These are phyloP conservation scores for Anarsia innoxiella DNA, from an alignment of 2,888 invertebrate genomes.

Conservation along the genomic window DNA sequence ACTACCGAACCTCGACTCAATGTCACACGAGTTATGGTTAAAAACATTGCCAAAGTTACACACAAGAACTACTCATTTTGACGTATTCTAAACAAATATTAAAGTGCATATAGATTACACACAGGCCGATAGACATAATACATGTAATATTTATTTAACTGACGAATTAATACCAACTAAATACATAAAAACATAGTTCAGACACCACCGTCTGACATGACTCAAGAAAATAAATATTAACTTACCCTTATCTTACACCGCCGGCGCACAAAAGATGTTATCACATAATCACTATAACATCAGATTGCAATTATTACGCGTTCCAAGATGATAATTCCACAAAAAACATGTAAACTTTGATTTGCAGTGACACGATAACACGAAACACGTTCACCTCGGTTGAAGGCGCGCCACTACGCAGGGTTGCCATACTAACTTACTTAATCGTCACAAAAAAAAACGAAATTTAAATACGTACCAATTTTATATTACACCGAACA, in stretches of 20 bases:
- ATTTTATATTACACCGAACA: no score
- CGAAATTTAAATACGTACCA: no score
- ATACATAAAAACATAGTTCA: conserved; percentile 26
- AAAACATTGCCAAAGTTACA: conserved; percentile 7
- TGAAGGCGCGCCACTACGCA: conserved; percentile 52
- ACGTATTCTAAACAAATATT: no score
- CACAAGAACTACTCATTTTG: no score
- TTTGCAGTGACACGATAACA: conserved; percentile 46
- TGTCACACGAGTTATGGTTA: conserved; percentile 4
- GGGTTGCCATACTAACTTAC: conserved; percentile 42
- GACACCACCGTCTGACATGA: conserved; percentile 36
- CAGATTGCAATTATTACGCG: conserved; percentile 35
- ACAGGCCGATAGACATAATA: no score
- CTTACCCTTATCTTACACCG: conserved; percentile 68
- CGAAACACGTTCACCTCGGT: conserved; percentile 38
- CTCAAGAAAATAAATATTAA: conserved; percentile 35
- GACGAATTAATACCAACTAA: conserved; percentile 22
- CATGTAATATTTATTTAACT: no score
- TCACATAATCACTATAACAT: conserved; percentile 66
- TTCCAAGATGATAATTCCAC: conserved; percentile 40
- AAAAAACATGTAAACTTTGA: conserved; percentile 60
- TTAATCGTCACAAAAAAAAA: no score
- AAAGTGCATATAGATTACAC: no score
- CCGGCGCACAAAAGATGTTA: conserved; percentile 52
- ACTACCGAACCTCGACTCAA: conserved; percentile 2